phyloP scores from a whole-genome alignment of 2,888 invertebrate genomes.

The Ormyrus pomaceus region DNA sequence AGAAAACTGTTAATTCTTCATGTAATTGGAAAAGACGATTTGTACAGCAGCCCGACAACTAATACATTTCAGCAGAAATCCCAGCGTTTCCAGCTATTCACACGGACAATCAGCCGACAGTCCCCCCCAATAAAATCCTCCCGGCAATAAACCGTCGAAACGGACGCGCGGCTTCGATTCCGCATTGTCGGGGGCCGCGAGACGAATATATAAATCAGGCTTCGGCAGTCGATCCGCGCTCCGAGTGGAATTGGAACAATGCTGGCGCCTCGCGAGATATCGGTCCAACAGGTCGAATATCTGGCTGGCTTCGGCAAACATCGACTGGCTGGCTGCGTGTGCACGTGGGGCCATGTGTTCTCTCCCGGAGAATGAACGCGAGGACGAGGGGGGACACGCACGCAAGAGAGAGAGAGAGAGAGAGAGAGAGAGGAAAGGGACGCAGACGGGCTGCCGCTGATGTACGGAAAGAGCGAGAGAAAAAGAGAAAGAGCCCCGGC shows the following conservation, averaged over 20 bases:
- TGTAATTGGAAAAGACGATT: too few species aligned
- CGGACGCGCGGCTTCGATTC: background rate
- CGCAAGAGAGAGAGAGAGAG: slow-evolving; percentile 18
- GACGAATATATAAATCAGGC: slow-evolving; percentile 22
- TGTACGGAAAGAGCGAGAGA: slow-evolving; percentile 13
- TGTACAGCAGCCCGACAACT: too few species aligned
- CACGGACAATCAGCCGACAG: too few species aligned
- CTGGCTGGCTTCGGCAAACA: slow-evolving; percentile 51
- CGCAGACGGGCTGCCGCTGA: too few species aligned
- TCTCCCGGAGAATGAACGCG: slow-evolving; percentile 55
- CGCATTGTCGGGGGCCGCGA: slow-evolving; percentile 6
- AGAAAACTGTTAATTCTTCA: too few species aligned
- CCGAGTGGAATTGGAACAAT: slow-evolving; percentile 43
- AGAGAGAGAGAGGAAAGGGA: slow-evolving; percentile 23
- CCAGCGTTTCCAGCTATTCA: too few species aligned
- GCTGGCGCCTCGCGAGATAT: slow-evolving; percentile 37
- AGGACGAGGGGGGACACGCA: slow-evolving; percentile 45
- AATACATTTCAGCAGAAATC: too few species aligned
- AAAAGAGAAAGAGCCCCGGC: slow-evolving; percentile 37
- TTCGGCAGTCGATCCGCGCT: background rate
- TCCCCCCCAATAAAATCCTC: too few species aligned
- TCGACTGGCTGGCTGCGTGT: slow-evolving; percentile 4
- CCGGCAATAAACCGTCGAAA: too few species aligned
- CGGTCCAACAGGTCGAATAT: slow-evolving; percentile 49
- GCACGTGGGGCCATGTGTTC: slow-evolving; percentile 69